Evolutionary conservation across 2,797 vertebrate species (phyloP), one percentile per base, ranked within the genome.

Genomic region (Pipistrellus pygmaeus): DNA sequence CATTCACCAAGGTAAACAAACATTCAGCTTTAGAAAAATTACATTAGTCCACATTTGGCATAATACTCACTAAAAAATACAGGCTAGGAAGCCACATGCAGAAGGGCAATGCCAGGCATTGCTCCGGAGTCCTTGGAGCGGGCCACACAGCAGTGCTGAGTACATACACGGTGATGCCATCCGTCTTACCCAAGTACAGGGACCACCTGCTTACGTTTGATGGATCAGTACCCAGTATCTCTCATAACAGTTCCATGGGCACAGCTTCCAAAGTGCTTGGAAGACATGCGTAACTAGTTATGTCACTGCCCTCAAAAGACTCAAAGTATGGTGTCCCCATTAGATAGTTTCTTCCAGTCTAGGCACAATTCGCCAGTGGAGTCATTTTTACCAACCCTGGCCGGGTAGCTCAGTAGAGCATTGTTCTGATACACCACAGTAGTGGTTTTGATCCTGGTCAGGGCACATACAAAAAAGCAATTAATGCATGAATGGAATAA

Each of bases 1-100:
- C 64, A 15, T 41, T 20, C 14, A 41, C 51, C 27, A 35, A 15
- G 48, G 57, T 51, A 92, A 41, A 72, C 64, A 78, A 55, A 55
- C n/a, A 32, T 76, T 44, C 41, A 69, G 41, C 60, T 27, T 76
- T 75, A 87, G 60, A 69, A 94, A 94, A 86, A 69, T 64, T 44
- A 6, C 35, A 27, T 57, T 30, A 62, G 35, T 81, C 48, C 32
- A 53, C 53, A 38, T 57, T 46, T 66, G 35, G 55, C 44, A 57
- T 80, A 41, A 68, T 48, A 76, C n/a, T 81, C 41, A 35, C n/a
- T 85, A 20, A 44, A 25, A 51, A 85, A 51, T 60, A 38, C 2
- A 60, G 25, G 15, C 18, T 25, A 46, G 55, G 55, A 73, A 55
- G 66, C 57, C 46, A 10, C 57, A 38, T 32, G 41, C 21, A 25